Conservation (phyloP, 2,797 vertebrate genomes). For the Pantherophis vulpinus region DNA sequence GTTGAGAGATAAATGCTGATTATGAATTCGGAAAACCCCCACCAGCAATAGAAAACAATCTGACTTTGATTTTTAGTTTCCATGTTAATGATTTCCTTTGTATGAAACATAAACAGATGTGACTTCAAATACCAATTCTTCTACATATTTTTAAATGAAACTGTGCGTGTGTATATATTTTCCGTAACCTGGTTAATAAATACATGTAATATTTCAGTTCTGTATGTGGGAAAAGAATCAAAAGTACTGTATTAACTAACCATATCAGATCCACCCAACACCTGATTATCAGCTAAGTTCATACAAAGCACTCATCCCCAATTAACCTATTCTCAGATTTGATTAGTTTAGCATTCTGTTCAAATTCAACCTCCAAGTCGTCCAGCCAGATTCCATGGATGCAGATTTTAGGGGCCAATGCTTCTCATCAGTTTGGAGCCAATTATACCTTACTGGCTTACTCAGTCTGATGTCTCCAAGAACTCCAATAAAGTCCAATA, state of each 20-base stretch:
- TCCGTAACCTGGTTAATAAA: not conserved
- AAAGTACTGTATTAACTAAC: not conserved
- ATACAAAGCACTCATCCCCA: not conserved
- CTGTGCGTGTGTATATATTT: not conserved
- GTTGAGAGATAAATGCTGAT: slow-evolving; percentile 44
- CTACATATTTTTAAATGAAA: not conserved
- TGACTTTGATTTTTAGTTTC: slow-evolving; percentile 75
- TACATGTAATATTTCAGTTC: not conserved
- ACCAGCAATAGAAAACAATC: slow-evolving; percentile 59
- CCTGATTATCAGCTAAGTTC: not conserved
- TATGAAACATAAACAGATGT: not conserved
- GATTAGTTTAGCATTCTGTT: not conserved
- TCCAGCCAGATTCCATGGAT: not conserved
- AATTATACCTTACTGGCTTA: not conserved
- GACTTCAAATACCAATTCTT: not conserved
- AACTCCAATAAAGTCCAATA: not conserved
- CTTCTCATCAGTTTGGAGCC: not conserved
- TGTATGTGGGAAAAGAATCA: not conserved
- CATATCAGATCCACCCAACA: not conserved
- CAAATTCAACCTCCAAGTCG: not conserved
- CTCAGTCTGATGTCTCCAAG: not conserved
- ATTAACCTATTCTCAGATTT: not conserved
- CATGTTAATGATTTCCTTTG: slow-evolving; percentile 47
- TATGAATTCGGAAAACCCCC: slow-evolving; percentile 77
- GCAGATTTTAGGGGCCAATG: not conserved